Conservation (phyloP, 2,888 invertebrate species). For the Aethes cnicana region DNA sequence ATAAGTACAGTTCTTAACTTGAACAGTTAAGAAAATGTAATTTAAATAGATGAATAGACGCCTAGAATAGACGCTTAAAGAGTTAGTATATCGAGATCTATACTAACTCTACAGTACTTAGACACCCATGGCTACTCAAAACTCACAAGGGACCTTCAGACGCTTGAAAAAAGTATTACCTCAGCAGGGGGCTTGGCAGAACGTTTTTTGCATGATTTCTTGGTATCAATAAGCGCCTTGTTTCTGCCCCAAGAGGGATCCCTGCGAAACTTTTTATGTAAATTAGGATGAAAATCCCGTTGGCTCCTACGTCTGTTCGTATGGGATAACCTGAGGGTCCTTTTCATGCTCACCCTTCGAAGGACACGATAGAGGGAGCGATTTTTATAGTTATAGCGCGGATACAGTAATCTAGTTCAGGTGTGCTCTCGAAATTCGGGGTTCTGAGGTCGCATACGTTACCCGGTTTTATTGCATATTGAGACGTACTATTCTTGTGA, state of each 20-base stretch:
- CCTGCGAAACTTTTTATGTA: constrained; percentile 65
- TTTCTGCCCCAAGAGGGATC: constrained; percentile 43
- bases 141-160: no score
- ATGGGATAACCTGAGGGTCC: constrained; percentile 57
- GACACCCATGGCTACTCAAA: no score
- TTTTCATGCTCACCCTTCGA: constrained; percentile 64
- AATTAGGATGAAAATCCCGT: constrained; percentile 57
- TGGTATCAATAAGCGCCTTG: constrained; percentile 46
- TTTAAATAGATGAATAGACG: no score
- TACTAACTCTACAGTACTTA: no score
- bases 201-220: constrained; percentile 29
- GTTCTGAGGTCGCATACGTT: constrained; percentile 73
- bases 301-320: constrained; percentile 55
- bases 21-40: no score
- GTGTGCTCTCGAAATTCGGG: constrained; percentile 72
- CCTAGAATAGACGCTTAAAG: no score
- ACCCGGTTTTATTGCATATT: constrained; percentile 78
- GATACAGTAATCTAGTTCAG: constrained; percentile 79
- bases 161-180: no score
- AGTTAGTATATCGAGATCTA: no score
- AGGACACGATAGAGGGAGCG: constrained; percentile 64
- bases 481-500: constrained; percentile 74
- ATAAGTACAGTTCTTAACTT: no score
- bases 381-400: constrained; percentile 73
- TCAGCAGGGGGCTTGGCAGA: no score